Evolutionary conservation across 2,113 vertebrate species (phyloP).

Genomic region (Podocnemis expansa): DNA sequence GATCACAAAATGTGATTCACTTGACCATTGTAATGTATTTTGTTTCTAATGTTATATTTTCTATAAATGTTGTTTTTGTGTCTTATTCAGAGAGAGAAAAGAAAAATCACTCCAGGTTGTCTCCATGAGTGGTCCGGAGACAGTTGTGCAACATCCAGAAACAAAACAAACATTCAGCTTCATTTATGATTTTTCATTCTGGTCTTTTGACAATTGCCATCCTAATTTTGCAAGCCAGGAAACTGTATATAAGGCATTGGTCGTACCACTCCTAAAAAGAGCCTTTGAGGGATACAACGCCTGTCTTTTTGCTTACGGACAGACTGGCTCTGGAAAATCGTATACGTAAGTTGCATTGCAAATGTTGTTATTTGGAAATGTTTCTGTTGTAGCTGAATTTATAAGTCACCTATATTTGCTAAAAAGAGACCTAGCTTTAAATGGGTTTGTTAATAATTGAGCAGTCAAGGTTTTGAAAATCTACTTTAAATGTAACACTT

Average conservation of each 20-base stretch:
- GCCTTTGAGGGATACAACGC: slow-evolving; percentile 94
- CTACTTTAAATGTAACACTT: neutral
- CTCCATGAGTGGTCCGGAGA: slow-evolving; percentile 85
- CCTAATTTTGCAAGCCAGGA: slow-evolving; percentile 85
- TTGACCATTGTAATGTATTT: neutral
- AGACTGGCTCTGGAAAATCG: slow-evolving; percentile 97
- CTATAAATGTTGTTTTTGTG: neutral
- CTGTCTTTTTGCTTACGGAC: slow-evolving; percentile 96
- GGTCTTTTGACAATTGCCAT: slow-evolving; percentile 85
- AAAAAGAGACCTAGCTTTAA: neutral
- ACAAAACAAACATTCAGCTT: slow-evolving; percentile 87
- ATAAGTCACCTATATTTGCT: neutral
- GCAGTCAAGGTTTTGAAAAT: neutral
- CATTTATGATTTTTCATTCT: slow-evolving; percentile 88
- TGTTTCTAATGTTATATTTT: neutral
- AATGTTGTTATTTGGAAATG: neutral
- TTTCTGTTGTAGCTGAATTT: neutral
- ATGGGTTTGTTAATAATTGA: neutral
- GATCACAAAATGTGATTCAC: neutral
- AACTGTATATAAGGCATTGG: slow-evolving; percentile 85
- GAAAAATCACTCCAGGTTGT: slow-evolving; percentile 83
- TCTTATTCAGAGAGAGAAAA: slow-evolving; percentile 83
- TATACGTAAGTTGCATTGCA: slow-evolving; percentile 87
- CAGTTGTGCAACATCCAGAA: slow-evolving; percentile 83
- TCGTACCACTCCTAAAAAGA: slow-evolving; percentile 85